These are phyloP conservation scores for Rhodeus uyekii DNA, from an alignment of 2,797 vertebrate species.

Conservation along the genomic window DNA sequence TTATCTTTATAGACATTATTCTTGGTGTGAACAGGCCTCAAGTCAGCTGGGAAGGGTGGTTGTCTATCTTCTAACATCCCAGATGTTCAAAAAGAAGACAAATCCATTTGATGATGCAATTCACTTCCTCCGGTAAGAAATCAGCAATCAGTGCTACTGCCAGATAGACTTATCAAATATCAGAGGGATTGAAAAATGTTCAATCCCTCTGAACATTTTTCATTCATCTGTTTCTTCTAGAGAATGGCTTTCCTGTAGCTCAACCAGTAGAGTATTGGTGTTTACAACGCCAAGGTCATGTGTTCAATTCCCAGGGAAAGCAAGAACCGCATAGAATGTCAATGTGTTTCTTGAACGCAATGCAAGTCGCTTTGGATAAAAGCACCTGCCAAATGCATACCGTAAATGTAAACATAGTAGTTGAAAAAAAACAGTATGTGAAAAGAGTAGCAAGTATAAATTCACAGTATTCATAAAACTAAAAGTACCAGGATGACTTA, in stretches of 20 bases:
- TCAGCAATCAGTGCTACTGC: constrained; percentile 78
- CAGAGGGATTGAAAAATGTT: constrained; percentile 72
- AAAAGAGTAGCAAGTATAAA: no score
- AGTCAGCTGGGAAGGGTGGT: neutral
- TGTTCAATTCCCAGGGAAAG: no score
- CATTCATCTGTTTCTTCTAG: constrained; percentile 74
- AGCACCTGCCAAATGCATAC: no score
- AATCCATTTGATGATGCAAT: constrained; percentile 76
- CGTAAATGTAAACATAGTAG: no score
- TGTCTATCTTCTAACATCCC: neutral
- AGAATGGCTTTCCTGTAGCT: no score
- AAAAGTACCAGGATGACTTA: no score
- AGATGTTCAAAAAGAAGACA: constrained; percentile 61
- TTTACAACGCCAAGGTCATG: no score
- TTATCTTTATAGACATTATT: neutral
- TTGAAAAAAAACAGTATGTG: neutral
- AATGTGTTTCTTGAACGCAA: no score
- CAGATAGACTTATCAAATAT: constrained; percentile 74
- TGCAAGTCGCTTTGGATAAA: no score
- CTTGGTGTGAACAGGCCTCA: neutral
- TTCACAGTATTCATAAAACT: neutral
- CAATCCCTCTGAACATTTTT: constrained; percentile 67
- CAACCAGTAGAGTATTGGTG: no score
- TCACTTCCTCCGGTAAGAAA: constrained; percentile 75
- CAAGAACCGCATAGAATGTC: no score